These are phyloP conservation scores for Hypomecis punctinalis DNA, from an alignment of 2,888 invertebrate genomes.

Conservation along the genomic window DNA sequence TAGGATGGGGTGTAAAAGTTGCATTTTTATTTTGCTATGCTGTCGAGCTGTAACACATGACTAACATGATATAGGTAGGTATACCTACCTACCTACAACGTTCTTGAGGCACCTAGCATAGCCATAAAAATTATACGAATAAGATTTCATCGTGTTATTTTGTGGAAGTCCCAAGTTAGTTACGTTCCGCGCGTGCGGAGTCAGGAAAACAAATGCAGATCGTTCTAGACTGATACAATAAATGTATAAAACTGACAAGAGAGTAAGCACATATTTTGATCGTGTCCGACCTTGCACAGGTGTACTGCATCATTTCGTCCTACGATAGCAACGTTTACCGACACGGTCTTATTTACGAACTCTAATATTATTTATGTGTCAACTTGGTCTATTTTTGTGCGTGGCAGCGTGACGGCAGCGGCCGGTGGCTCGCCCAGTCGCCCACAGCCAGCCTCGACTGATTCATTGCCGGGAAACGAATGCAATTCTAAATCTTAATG, in stretches of 20 bases:
- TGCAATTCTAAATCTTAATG: constrained; percentile 64
- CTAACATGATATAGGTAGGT: not conserved
- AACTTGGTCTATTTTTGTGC: constrained; percentile 77
- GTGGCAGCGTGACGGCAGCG: constrained; percentile 52
- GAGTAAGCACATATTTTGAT: not conserved
- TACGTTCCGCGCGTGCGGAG: too few species aligned
- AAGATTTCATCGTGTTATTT: too few species aligned
- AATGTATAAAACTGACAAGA: not conserved
- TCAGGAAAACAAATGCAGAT: too few species aligned
- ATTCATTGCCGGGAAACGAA: constrained; percentile 72
- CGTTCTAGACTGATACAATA: not conserved
- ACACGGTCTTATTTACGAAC: constrained; percentile 66
- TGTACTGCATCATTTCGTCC: constrained; percentile 40
- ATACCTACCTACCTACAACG: not conserved
- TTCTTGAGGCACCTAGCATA: too few species aligned
- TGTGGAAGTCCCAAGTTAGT: too few species aligned
- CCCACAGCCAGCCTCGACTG: constrained; percentile 48
- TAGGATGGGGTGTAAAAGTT: constrained; percentile 21
- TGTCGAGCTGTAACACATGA: constrained; percentile 9
- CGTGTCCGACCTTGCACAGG: not conserved
- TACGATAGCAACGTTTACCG: constrained; percentile 44
- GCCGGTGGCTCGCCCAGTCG: constrained; percentile 29
- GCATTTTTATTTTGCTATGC: constrained; percentile 14
- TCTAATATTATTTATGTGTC: constrained; percentile 82
- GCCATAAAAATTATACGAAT: too few species aligned